Percentiles rank a stretch among this genome's conserved stretches.
Conservation (phyloP, 2,888 invertebrate species). For the Cheilosia pagana region DNA sequence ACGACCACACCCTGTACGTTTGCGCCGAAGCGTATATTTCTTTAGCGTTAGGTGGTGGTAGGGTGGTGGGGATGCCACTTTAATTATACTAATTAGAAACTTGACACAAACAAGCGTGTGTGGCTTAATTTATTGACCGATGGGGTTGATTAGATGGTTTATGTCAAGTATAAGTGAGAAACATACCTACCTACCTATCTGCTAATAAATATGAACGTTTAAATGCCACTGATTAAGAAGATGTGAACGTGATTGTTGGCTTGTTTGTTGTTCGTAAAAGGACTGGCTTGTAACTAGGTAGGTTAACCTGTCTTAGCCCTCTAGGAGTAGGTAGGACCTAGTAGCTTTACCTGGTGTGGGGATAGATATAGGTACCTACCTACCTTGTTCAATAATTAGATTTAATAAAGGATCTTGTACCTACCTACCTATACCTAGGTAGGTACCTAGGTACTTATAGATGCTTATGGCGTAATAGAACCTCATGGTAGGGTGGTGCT, state of each 20-base stretch:
- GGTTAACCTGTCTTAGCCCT: too few relatives aligned
- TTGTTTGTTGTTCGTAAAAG: not conserved
- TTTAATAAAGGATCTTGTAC: too few relatives aligned
- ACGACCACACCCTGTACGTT: conserved; percentile 68
- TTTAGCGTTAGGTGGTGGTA: not conserved
- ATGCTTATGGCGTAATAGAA: too few relatives aligned
- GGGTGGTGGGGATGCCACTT: conserved; percentile 23
- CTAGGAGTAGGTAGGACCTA: too few relatives aligned
- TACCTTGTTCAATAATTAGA: too few relatives aligned
- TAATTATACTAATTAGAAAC: conserved; percentile 35
- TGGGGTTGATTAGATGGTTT: conserved; percentile 2
- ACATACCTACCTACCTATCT: too few relatives aligned
- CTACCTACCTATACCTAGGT: too few relatives aligned
- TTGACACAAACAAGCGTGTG: conserved; percentile 4
- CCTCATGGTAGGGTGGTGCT: too few relatives aligned
- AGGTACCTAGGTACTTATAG: too few relatives aligned
- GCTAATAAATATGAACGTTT: not conserved
- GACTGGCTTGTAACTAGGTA: too few relatives aligned
- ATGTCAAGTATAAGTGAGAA: not conserved
- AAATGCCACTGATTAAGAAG: not conserved
- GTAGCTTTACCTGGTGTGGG: too few relatives aligned
- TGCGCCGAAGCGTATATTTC: conserved; percentile 54
- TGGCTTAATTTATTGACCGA: conserved; percentile 11
- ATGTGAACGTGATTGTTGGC: not conserved
- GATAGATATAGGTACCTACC: too few relatives aligned